phyloP scores from a whole-genome alignment of 2,797 vertebrate species.

The Prionace glauca region DNA sequence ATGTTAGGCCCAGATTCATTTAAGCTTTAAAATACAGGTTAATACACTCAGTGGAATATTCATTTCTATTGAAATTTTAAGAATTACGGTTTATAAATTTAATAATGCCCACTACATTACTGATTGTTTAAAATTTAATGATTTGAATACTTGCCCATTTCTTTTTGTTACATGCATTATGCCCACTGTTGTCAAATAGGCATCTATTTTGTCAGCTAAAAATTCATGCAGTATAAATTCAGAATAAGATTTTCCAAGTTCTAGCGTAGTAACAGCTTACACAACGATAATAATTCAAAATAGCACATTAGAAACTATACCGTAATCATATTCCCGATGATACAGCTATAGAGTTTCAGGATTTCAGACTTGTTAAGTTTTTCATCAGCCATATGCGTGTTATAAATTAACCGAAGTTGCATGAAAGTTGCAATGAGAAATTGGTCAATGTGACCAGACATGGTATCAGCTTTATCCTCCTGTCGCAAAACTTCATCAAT shows the following conservation, averaged over 20 bases:
- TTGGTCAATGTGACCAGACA: slow-evolving; percentile 97
- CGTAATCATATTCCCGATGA: slow-evolving; percentile 95
- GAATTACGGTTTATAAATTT: not conserved
- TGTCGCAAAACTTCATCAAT: slow-evolving; percentile 93
- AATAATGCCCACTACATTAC: not conserved
- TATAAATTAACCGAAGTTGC: slow-evolving; percentile 93
- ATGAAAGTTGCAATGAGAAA: slow-evolving; percentile 96
- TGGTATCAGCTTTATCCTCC: slow-evolving; percentile 91
- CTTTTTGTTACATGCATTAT: not conserved
- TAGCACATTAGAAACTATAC: slow-evolving; percentile 58
- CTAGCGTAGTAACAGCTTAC: not conserved
- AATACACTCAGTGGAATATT: not conserved
- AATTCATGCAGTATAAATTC: not conserved
- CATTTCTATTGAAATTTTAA: not conserved
- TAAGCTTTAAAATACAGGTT: not conserved
- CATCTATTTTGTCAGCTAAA: not conserved
- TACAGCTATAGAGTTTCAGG: slow-evolving; percentile 93
- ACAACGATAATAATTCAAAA: not conserved
- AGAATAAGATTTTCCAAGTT: not conserved
- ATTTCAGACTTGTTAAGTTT: slow-evolving; percentile 87
- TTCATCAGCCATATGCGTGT: slow-evolving; percentile 92
- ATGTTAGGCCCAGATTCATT: not conserved
- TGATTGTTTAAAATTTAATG: not conserved
- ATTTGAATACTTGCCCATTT: not conserved
- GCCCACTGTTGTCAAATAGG: not conserved